Evolutionary conservation across 2,888 invertebrate species (phyloP), one percentile per base, ranked within the genome.

Genomic region (Drosophila kuntzei): DNA sequence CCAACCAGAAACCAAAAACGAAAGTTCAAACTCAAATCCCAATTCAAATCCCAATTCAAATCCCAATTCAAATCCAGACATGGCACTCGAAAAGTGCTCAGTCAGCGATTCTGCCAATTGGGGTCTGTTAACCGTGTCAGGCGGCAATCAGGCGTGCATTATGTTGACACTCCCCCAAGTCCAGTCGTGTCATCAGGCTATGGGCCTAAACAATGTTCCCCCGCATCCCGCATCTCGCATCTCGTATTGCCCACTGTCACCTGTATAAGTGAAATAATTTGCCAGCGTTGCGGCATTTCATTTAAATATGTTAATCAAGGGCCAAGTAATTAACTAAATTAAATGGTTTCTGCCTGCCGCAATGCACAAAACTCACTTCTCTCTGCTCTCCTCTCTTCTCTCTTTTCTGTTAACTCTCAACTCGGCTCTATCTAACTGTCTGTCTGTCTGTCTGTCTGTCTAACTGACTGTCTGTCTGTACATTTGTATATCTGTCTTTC

Each of bases 241-340:
- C 18, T 7, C 27, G 2, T 11, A 14, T 25, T 8, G 11, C 36
- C 29, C 25, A 3, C 9, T 43, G 16, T 44, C 32, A 55, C 32
- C 43, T 16, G 39, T 16, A 27, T 50, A 55, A 62, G 78, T 55
- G 46, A 74, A 74, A 66, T 71, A 66, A 76, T 77, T 77, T 77
- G 67, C 77, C 53, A 68, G 57, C 62, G 53, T 77, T 77, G 78
- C 59, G 63, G 73, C 78, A 72, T 78, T 74, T 78, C 83, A 85
- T 87, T 74, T 78, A 71, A 77, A 75, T 78, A 76, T 83, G 80
- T 78, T 76, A 83, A 83, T 83, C 71, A 87, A 81, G 83, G 87
- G 75, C 66, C 87, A 71, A 80, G 87, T 83, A 87, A 83, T 83
- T 83, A 83, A 87, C 70, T 87, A 87, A 87, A 83, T 87, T 78